Evolutionary conservation across 2,797 vertebrate species (phyloP).

Genomic region (Platalea minor): DNA sequence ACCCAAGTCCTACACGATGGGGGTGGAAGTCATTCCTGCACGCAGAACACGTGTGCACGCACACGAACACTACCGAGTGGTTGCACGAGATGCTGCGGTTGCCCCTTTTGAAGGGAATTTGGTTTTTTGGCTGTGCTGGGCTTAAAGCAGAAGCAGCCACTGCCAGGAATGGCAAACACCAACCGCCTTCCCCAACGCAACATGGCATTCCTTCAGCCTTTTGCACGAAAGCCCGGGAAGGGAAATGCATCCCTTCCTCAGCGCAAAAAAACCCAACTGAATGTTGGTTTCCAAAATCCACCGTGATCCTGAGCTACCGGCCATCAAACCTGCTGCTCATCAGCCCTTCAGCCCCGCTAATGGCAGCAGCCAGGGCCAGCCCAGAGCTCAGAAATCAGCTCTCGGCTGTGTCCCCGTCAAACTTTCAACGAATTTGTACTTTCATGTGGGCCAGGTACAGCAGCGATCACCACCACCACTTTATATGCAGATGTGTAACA

Average conservation of each 20-base stretch:
- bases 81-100: accelerated
- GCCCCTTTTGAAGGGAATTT: background rate
- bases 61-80: accelerated
- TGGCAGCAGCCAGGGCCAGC: background rate
- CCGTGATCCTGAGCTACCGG: background rate
- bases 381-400: background rate
- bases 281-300: background rate
- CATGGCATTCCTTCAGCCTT: accelerated
- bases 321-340: accelerated
- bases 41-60: accelerated
- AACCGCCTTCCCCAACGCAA: background rate
- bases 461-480: background rate
- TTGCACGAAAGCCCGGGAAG: accelerated
- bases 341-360: background rate
- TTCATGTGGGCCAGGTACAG: accelerated
- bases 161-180: background rate
- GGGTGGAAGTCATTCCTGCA: background rate
- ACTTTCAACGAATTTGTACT: background rate
- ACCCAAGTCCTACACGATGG: accelerated
- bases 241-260: background rate
- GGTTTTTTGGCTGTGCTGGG: background rate
- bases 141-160: background rate
- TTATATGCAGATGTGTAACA: accelerated
- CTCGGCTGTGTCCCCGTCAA: too few species aligned
- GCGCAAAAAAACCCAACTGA: accelerated